A percentile compares a stretch with the other conserved stretches of the same genome.
Conservation (phyloP, 2,888 invertebrate genomes). For the Ophion slaviceki region DNA sequence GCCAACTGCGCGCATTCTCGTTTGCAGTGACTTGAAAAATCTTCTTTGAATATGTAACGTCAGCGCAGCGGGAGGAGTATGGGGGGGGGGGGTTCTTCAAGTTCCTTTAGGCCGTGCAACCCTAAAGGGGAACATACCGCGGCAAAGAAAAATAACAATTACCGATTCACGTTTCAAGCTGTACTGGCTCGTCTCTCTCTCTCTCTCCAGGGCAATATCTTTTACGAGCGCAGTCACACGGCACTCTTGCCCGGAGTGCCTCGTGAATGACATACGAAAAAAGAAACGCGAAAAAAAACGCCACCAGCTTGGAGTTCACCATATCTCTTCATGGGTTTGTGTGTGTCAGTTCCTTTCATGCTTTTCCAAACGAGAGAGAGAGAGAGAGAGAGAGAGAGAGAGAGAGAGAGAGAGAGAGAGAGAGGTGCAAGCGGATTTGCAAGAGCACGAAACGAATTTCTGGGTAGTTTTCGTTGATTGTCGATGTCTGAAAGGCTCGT, state of each 20-base stretch:
- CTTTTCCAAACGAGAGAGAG: slow-evolving; percentile 7
- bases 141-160: slow-evolving; percentile 62
- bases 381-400: not conserved
- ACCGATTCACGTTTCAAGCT: slow-evolving; percentile 42
- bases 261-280: slow-evolving; percentile 50
- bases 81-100: not conserved
- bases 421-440: not conserved
- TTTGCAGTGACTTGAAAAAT: slow-evolving; percentile 45
- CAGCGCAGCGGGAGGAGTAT: not conserved
- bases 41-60: slow-evolving; percentile 28
- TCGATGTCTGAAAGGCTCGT: slow-evolving; percentile 53
- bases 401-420: not conserved
- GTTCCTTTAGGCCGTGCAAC: not conserved
- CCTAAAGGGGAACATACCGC: slow-evolving; percentile 12
- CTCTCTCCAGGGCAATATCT: slow-evolving; percentile 22
- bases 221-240: slow-evolving; percentile 66
- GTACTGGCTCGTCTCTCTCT: slow-evolving; percentile 4
- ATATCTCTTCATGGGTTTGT: slow-evolving; percentile 23
- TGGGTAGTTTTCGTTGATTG: slow-evolving; percentile 38
- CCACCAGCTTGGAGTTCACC: slow-evolving; percentile 9
- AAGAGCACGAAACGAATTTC: slow-evolving; percentile 31
- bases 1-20: slow-evolving; percentile 10
- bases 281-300: slow-evolving; percentile 14
- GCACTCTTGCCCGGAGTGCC: slow-evolving; percentile 9
- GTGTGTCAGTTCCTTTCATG: slow-evolving; percentile 1